phyloP scores from a whole-genome alignment of 2,113 vertebrate genomes.

The Microtus oregoni region DNA sequence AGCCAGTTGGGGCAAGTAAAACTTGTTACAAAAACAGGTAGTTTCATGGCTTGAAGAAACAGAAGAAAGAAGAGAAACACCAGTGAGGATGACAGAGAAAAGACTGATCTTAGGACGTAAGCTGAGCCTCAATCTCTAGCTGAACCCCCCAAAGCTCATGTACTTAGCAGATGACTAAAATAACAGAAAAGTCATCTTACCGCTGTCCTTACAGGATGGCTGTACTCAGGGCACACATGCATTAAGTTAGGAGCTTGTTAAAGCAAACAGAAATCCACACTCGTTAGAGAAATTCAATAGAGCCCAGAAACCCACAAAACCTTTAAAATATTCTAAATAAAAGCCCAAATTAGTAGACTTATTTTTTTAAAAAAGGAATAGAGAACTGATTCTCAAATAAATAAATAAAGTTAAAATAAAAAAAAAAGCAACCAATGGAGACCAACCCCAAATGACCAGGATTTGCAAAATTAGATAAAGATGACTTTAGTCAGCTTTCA shows the following conservation, averaged over 20 bases:
- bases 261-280: not conserved
- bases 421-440: not conserved
- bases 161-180: not conserved
- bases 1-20: not conserved
- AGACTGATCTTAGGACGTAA: not conserved
- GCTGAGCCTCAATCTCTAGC: not conserved
- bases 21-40: not conserved
- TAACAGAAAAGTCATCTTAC: not conserved
- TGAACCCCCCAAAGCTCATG: not conserved
- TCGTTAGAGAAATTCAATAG: conserved; percentile 8
- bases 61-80: not conserved
- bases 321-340: not conserved
- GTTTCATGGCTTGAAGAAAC: not conserved
- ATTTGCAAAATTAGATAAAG: not conserved
- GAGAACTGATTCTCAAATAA: not conserved
- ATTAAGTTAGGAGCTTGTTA: not conserved
- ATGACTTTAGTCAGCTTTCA: conserved; percentile 6
- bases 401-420: not conserved
- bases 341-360: conserved; percentile 21
- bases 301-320: not conserved
- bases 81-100: not conserved
- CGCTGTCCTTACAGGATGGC: not conserved
- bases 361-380: not conserved
- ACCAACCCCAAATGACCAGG: not conserved
- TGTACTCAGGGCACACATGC: too few species aligned